A percentile compares a stretch with the other conserved stretches of the same genome.
Conservation (phyloP, 2,113 vertebrate genomes). For the Nicator chloris region DNA sequence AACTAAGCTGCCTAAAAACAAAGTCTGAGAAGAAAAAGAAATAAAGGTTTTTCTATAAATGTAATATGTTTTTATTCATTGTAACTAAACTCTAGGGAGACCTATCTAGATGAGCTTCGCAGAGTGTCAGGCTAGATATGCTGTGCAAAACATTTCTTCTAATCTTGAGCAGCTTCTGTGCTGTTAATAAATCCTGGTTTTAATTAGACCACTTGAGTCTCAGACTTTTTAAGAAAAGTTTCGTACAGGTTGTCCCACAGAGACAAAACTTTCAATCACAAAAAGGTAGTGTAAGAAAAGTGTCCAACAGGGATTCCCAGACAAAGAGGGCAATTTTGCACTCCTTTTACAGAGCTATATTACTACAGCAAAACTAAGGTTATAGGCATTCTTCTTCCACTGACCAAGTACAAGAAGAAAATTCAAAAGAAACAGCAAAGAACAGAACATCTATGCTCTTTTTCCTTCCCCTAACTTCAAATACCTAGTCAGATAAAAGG, state of each 20-base stretch:
- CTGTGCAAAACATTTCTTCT: constrained; percentile 14
- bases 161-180: neutral
- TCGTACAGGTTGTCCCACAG: neutral
- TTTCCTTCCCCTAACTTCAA: neutral
- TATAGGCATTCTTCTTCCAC: neutral
- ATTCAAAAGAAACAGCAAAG: neutral
- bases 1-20: neutral
- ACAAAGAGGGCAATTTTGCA: neutral
- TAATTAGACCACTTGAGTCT: constrained; percentile 58
- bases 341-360: neutral
- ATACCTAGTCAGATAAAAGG: neutral
- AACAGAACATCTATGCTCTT: neutral
- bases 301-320: neutral
- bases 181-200: constrained; percentile 32
- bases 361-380: neutral
- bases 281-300: neutral
- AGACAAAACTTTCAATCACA: constrained; percentile 1
- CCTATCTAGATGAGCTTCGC: neutral
- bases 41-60: neutral
- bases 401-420: neutral
- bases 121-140: neutral
- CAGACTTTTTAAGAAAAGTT: neutral
- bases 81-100: constrained; percentile 15
- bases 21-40: neutral
- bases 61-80: neutral